phyloP scores from a whole-genome alignment of 1,140 invertebrate genomes.

The Drepana arcuata region DNA sequence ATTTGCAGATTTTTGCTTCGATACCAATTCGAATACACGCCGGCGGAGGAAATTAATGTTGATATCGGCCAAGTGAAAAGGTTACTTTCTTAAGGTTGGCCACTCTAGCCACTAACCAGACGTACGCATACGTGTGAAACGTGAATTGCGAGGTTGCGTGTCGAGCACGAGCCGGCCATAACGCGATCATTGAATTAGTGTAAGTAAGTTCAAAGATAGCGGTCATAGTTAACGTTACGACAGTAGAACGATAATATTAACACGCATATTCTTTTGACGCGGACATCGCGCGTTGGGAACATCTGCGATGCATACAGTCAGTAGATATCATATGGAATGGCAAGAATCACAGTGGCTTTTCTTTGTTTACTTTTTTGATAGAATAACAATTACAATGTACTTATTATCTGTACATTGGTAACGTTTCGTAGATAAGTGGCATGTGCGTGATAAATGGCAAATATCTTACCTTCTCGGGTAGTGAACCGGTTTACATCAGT shows the following conservation, averaged over 20 bases:
- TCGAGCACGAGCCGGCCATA: slow-evolving; percentile 20
- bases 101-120: slow-evolving; percentile 12
- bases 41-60: slow-evolving; percentile 19
- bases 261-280: slow-evolving; percentile 3
- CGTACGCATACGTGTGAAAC: slow-evolving; percentile 25
- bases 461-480: slow-evolving; percentile 87
- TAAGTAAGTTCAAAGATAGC: slow-evolving; percentile 30
- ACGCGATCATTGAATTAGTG: slow-evolving; percentile 57
- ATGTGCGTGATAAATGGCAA: slow-evolving; percentile 42
- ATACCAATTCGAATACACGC: slow-evolving; percentile 18
- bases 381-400: slow-evolving; percentile 11
- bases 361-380: slow-evolving; percentile 12
- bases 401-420: slow-evolving; percentile 15
- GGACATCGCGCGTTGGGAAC: slow-evolving; percentile 2
- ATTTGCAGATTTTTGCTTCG: slow-evolving; percentile 18
- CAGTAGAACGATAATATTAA: slow-evolving; percentile 7
- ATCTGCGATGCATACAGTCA: no score
- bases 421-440: slow-evolving; percentile 27
- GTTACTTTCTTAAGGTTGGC: slow-evolving; percentile 10
- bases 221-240: slow-evolving; percentile 19
- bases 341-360: slow-evolving; percentile 13
- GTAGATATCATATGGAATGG: no score
- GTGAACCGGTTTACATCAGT: slow-evolving; percentile 91
- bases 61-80: slow-evolving; percentile 9
- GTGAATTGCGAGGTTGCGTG: slow-evolving; percentile 47